A percentile compares a stretch with the other conserved stretches of the same genome.
These are phyloP conservation scores for Tychaedon coryphoeus DNA, from an alignment of 2,113 vertebrate genomes.

Conservation along the genomic window DNA sequence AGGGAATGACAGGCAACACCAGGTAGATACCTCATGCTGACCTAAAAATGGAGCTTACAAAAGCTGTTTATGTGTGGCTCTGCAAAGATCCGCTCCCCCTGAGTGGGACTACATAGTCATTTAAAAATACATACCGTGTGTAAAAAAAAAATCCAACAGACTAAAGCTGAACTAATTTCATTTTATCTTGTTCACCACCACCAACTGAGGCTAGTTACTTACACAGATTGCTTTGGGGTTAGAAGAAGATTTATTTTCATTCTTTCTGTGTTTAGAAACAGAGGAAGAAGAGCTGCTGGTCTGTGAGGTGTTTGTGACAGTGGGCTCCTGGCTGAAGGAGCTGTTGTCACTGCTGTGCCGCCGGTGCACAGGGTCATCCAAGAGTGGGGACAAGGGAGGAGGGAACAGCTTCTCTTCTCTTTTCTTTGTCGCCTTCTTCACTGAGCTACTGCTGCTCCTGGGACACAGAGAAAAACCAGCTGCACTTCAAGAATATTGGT, in stretches of 20 bases:
- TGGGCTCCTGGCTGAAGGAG: conserved; percentile 80
- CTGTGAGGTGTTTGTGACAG: conserved; percentile 23
- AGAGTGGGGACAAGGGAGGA: conserved; percentile 87
- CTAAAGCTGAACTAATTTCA: neutral
- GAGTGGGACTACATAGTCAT: neutral
- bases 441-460: conserved; percentile 66
- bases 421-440: conserved; percentile 85
- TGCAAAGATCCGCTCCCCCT: neutral
- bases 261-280: conserved; percentile 82
- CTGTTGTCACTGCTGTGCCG: conserved; percentile 74
- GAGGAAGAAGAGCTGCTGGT: conserved; percentile 69
- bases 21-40: neutral
- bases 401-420: conserved; percentile 90
- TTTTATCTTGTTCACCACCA: neutral
- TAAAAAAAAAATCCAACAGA: neutral
- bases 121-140: neutral
- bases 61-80: neutral
- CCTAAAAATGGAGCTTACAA: neutral
- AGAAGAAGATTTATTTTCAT: conserved; percentile 80
- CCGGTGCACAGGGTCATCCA: conserved; percentile 81
- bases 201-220: conserved; percentile 45
- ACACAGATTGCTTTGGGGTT: conserved; percentile 82
- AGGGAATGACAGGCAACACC: neutral
- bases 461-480: neutral
- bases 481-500: neutral